A percentile compares a stretch with the other conserved stretches of the same genome.
phyloP scores from a whole-genome alignment of 2,888 invertebrate genomes.

The Drosophila subsilvestris region DNA sequence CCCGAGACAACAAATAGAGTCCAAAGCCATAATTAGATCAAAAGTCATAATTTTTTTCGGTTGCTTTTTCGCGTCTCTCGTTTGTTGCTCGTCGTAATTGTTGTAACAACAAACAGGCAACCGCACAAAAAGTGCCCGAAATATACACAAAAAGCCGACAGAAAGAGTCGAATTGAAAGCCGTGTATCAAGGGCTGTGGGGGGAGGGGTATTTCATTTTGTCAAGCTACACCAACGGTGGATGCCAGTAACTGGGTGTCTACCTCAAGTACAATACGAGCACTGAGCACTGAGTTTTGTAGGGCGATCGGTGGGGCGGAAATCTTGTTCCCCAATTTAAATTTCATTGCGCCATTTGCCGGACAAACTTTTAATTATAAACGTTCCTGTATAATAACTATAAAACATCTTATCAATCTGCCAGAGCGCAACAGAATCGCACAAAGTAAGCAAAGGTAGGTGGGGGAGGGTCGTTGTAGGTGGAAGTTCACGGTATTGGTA shows the following conservation, averaged over 20 bases:
- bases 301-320: conserved; percentile 47
- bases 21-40: conserved; percentile 74
- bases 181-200: conserved; percentile 53
- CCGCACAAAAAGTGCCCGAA: conserved; percentile 19
- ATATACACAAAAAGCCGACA: conserved; percentile 23
- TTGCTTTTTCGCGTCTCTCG: conserved; percentile 30
- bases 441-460: neutral
- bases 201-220: conserved; percentile 75
- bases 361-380: conserved; percentile 47
- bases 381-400: conserved; percentile 11
- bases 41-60: conserved; percentile 74
- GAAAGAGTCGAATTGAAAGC: conserved; percentile 28
- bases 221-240: conserved; percentile 56
- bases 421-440: conserved; percentile 36
- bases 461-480: neutral
- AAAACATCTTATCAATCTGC: conserved; percentile 65
- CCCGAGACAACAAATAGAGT: conserved; percentile 38
- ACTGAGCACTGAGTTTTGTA: conserved; percentile 59
- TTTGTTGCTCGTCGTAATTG: conserved; percentile 44
- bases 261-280: conserved; percentile 13
- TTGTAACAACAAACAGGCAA: conserved; percentile 33
- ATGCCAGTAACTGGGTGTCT: conserved; percentile 7
- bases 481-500: neutral
- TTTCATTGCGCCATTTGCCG: conserved; percentile 74
- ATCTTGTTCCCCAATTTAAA: conserved; percentile 74